phyloP scores from a whole-genome alignment of 2,797 vertebrate species.

The Lindbergichthys nudifrons region DNA sequence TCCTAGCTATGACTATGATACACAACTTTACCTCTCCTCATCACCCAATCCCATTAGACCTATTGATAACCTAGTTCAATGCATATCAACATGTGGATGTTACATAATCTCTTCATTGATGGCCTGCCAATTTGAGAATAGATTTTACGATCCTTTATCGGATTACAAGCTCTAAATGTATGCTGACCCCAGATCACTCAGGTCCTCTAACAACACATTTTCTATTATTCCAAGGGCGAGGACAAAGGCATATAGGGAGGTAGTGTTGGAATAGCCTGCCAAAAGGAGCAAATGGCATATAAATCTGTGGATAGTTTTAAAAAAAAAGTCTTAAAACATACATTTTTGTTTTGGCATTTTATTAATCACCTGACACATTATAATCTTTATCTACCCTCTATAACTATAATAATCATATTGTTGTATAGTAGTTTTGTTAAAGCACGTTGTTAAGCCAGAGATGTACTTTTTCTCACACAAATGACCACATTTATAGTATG shows the following conservation, averaged over 20 bases:
- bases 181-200: too few relatives aligned
- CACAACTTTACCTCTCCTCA: background rate
- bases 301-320: background rate
- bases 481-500: background rate
- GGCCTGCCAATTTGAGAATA: too few relatives aligned
- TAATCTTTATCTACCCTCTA: too few relatives aligned
- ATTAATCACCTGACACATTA: background rate
- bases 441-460: too few relatives aligned
- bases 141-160: too few relatives aligned
- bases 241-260: background rate
- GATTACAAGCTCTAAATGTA: background rate
- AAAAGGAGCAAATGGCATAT: background rate
- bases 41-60: background rate
- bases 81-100: background rate
- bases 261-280: background rate
- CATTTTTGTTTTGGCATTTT: background rate
- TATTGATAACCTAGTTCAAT: background rate
- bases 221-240: background rate
- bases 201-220: too few relatives aligned
- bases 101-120: background rate
- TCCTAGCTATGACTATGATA: too few relatives aligned
- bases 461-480: background rate
- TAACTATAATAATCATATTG: too few relatives aligned
- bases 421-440: too few relatives aligned
- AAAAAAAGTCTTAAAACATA: background rate